Conservation (phyloP, 2,113 vertebrate genomes). For the Phylloscopus whistleri region DNA sequence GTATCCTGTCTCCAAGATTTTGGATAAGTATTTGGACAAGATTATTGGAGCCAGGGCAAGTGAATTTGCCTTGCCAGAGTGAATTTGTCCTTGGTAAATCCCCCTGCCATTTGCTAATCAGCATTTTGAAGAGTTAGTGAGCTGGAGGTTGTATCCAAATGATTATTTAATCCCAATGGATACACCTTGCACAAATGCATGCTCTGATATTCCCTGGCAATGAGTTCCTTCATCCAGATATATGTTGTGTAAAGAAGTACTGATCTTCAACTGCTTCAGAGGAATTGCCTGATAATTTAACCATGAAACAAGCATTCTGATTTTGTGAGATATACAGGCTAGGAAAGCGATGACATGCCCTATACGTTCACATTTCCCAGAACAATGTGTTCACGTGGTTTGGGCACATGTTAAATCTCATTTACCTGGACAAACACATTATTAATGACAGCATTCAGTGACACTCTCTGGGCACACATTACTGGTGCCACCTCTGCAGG, state of each 20-base stretch:
- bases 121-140: background rate
- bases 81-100: background rate
- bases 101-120: background rate
- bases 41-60: background rate
- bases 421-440: background rate
- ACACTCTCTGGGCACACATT: background rate
- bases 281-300: background rate
- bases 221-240: background rate
- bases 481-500: background rate
- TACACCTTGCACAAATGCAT: background rate
- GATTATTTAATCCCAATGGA: background rate
- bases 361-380: background rate
- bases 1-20: slow-evolving; percentile 34
- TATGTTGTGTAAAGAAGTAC: background rate
- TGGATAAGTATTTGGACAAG: background rate
- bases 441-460: background rate
- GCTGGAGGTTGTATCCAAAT: background rate
- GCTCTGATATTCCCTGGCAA: background rate
- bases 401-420: background rate
- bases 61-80: background rate
- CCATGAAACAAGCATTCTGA: background rate
- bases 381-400: fast-evolving
- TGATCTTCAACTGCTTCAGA: background rate
- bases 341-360: background rate
- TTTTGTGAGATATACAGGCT: background rate